phyloP scores from a whole-genome alignment of 1,140 invertebrate species.

The Grapholita molesta region DNA sequence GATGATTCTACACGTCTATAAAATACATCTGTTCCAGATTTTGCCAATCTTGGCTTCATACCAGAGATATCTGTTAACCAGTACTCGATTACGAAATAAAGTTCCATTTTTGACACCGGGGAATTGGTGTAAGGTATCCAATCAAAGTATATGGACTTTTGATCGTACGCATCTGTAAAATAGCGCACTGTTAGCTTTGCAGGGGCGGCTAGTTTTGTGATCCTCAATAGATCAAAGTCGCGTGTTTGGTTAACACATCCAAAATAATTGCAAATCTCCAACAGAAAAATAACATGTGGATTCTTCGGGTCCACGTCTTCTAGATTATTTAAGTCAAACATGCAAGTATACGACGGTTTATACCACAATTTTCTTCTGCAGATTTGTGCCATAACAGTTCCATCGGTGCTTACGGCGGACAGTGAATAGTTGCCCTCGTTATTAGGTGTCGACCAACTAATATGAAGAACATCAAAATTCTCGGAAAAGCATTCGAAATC shows the following conservation, averaged over 20 bases:
- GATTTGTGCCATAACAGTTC: not conserved
- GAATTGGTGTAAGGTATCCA: not conserved
- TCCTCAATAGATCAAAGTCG: not conserved
- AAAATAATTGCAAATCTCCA: not conserved
- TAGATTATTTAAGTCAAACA: not conserved
- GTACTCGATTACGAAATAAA: not conserved
- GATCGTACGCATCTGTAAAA: not conserved
- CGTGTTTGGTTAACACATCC: not conserved
- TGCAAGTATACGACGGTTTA: not conserved
- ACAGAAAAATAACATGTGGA: not conserved
- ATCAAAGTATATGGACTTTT: not conserved
- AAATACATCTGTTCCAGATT: not conserved
- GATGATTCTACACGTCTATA: not conserved
- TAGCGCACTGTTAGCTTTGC: not conserved
- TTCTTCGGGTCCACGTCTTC: not conserved
- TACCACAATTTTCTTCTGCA: not conserved
- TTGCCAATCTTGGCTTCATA: not conserved
- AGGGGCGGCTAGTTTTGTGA: not conserved
- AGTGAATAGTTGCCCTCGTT: not conserved
- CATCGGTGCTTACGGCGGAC: not conserved
- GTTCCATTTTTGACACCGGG: not conserved
- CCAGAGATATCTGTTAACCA: not conserved
- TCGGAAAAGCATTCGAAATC: not conserved
- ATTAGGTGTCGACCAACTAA: not conserved
- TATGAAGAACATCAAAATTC: not conserved